Evolutionary conservation across 2,113 vertebrate species (phyloP).

Genomic region (Pangasianodon gigas): DNA sequence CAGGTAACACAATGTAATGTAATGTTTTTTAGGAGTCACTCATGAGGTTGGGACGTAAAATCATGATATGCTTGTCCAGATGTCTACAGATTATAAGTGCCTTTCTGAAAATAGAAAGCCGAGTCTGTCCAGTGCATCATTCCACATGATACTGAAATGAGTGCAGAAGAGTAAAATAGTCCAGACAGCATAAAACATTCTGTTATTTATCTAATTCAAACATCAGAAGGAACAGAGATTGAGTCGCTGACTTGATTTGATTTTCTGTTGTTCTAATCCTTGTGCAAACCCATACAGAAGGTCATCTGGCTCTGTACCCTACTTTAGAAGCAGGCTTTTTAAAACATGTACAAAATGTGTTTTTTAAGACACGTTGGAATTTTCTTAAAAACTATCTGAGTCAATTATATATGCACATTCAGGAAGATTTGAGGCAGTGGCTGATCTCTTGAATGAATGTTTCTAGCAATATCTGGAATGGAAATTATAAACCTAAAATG

Average conservation of each 20-base stretch:
- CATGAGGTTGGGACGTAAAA: background rate
- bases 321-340: background rate
- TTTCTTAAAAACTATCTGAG: background rate
- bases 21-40: background rate
- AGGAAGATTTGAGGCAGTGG: background rate
- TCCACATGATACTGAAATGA: background rate
- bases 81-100: conserved; percentile 17
- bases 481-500: background rate
- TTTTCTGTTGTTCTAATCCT: background rate
- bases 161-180: background rate
- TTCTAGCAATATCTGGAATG: background rate
- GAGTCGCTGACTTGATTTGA: background rate
- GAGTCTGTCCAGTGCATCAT: background rate
- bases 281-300: background rate
- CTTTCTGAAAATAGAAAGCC: conserved; percentile 3
- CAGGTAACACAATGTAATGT: background rate
- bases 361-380: background rate
- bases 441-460: background rate
- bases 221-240: background rate
- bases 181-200: background rate
- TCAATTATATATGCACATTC: background rate
- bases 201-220: background rate
- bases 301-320: background rate
- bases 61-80: background rate
- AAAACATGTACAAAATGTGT: background rate